Base-by-base conservation (phyloP, 2,888 invertebrate genomes). In the Linyphia triangularis region DNA sequence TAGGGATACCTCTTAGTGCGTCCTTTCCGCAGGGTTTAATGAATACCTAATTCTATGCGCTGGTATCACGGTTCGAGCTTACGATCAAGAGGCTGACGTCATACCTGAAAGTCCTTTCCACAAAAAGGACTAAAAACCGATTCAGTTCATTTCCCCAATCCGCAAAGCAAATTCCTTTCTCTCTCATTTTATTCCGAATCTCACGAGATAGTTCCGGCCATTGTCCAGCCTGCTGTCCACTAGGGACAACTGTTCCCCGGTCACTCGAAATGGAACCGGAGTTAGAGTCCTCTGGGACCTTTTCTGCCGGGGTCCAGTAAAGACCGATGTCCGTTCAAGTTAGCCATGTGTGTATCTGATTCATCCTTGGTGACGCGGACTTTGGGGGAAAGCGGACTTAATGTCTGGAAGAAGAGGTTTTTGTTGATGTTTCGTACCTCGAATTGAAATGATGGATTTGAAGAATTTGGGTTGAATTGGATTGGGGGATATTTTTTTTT, bases 211-310 rank as follows among this genome's bases (percentile, higher is more conserved):
- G 13, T 57, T 24, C 73, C 40, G 19, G n/a, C 70, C 82, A 73
- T 73, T 82, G 82, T 82, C 72, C 82, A 33, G 0, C 1, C 33
- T n/a, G 28, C 3, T 26, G 22, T 30, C 26, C 82, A 61, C 63
- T 51, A 13, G 82, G 72, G 82, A 82, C 40, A 40, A 63, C 82
- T 40, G 70, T 72, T 82, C 63, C 72, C 13, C 69, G 43, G 51
- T 5, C 37, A 37, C 28, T 73, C 72, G 72, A 82, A 81, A 82
- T 82, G 82, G 82, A 70, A 82, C 82, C 63, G 61, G 59, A 72
- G 72, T 43, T 16, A 22, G 82, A 40, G 63, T 3, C n/a, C 4
- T 26, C 70, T 33, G 70, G 59, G 30, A 24, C 16, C 40, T 16
- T 57, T 26, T 40, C 26, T 59, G 59, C 70, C 72, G 3, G 16